Base-by-base conservation (phyloP, 2,113 vertebrate genomes). In the Sylvicapra grimmia region DNA sequence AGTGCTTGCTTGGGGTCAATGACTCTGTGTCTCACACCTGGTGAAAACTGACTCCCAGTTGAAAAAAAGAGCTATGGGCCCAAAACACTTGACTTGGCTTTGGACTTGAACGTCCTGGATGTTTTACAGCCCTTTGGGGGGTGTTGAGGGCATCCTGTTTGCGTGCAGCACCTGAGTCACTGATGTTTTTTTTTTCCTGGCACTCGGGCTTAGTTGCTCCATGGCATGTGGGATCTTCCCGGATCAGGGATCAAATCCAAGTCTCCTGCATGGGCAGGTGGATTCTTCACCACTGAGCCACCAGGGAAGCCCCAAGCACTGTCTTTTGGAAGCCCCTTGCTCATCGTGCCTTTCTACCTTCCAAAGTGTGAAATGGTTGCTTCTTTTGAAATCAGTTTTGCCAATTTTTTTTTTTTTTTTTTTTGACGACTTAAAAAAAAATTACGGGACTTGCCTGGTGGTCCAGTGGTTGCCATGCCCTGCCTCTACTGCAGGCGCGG, bases 21-120 rank as follows among this genome's bases (percentile, higher is more conserved):
- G 36, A 51, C 7, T 63, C 9, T 63, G 89, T 63, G 75, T 89
- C 89, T 95, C 90, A 85, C 92, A 96, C 95, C 93, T 96, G 95
- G 63, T 95, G 93, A 94, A 92, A 85, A 91, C 49, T n/a, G 85
- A 97, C 56, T 93, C 95, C 83, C 72, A 59, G 2, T 33, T 27
- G 21, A 89, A 84, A 94, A 29, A 63, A 75, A 59, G 80, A 82
- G 29, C 63, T 40, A 25, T 12, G 33, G 18, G 31, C 19, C 15
- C 6, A 19, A 79, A 83, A 58, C 31, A 89, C 23, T 59, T 56
- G 40, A 58, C 61, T 61, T 2, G 6, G 36, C n/a, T 89, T 82
- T 40, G 92, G 49, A n/a, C 25, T 61, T 14, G 51, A 88, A 27
- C 8, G 36, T 40, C 47, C 61, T 54, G 21, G 7, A 0, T 29